These are phyloP conservation scores for Venturia canescens DNA, from an alignment of 1,140 invertebrate species.

Conservation along the genomic window DNA sequence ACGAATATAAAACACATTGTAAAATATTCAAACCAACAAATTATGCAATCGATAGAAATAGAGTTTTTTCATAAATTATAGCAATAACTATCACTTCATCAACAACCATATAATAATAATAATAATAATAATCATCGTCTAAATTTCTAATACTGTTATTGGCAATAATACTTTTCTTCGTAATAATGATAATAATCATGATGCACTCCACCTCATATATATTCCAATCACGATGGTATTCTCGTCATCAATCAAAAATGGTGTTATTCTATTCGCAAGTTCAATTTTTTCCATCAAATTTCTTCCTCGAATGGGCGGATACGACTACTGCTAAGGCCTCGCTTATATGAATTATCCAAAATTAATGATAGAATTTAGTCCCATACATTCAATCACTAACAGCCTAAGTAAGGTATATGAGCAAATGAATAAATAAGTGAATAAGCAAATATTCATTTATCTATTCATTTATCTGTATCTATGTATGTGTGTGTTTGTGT, in stretches of 20 bases:
- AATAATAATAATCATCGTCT: slow-evolving; percentile 18
- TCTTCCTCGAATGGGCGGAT: slow-evolving; percentile 72
- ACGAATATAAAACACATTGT: too few relatives aligned
- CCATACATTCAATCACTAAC: slow-evolving; percentile 67
- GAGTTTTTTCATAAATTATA: too few relatives aligned
- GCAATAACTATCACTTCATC: too few relatives aligned
- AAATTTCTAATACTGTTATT: neutral
- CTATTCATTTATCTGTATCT: too few relatives aligned
- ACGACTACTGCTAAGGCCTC: slow-evolving; percentile 77
- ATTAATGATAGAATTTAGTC: slow-evolving; percentile 67
- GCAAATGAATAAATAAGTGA: neutral
- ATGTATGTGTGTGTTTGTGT: too few relatives aligned
- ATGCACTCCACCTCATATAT: slow-evolving; percentile 17
- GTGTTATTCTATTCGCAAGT: slow-evolving; percentile 20
- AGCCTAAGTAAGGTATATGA: slow-evolving; percentile 61
- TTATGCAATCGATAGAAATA: too few relatives aligned
- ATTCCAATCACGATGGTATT: slow-evolving; percentile 47
- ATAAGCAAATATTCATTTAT: slow-evolving; percentile 17
- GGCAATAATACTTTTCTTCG: neutral
- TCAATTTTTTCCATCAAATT: slow-evolving; percentile 10
- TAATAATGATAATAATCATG: neutral
- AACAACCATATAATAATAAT: neutral
- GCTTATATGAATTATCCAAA: slow-evolving; percentile 72
- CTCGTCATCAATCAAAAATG: slow-evolving; percentile 25
- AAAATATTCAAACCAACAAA: too few relatives aligned